Evolutionary conservation across 2,797 vertebrate species (phyloP), one percentile per base, ranked within the genome.

Genomic region (Okamejei kenojei): DNA sequence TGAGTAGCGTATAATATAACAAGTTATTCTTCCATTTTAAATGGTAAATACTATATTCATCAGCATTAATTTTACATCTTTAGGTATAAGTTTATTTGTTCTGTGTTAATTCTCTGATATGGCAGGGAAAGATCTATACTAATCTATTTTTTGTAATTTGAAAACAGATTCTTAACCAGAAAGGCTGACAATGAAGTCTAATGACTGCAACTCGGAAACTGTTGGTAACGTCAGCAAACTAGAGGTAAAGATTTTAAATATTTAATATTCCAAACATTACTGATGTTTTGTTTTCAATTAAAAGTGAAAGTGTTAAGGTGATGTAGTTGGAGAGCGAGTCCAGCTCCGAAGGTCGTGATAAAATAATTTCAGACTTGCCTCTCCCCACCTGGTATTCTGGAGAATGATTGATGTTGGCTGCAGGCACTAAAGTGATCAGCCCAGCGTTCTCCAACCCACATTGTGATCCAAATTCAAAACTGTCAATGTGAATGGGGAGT

Each of bases 161-260:
- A 58, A 54, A 29, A 45, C 71, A 92, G 90, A 76, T 92, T 92
- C 38, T 58, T 35, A 58, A 76, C 38, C 29, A 92, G 90, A n/a
- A 71, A 92, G 45, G 35, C 71, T 4, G 71, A 92, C 90, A n/a
- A 92, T 92, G 90, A 92, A 92, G 76, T 74, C 90, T 54, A 92
- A 92, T 58, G 90, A 92, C 38, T 92, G 90, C 7, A 92, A 76
- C 71, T 92, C 90, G 35, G 90, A 76, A 76, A 29, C 38, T 54
- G 76, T 58, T 76, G 68, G 90, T 92, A 58, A 92, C 71, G 74
- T 74, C 68, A 92, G 90, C 90, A 92, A 92, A 45, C 68, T 74
- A 8, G 38, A 92, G 90, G 90, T 92, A 92, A 92, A 29, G 38
- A 29, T 23, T 54, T 32, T 23, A 45, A 26, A 65, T 71, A 38